A percentile compares a stretch with the other conserved stretches of the same genome.
Conservation (phyloP, 2,888 invertebrate species). For the Dexiosoma caninum region DNA sequence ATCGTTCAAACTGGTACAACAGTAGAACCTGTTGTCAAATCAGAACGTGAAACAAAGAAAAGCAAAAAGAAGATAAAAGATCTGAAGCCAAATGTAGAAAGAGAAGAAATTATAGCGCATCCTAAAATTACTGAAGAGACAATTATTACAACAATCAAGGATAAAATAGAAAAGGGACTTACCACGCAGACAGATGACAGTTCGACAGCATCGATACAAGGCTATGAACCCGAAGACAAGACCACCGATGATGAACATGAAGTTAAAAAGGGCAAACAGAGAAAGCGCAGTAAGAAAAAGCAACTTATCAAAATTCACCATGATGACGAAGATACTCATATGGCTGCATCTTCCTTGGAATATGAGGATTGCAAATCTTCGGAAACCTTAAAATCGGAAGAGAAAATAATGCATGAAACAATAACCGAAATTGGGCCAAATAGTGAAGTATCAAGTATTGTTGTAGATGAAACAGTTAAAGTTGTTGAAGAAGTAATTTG, state of each 20-base stretch:
- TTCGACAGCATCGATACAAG: slow-evolving; percentile 72
- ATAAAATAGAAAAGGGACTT: slow-evolving; percentile 24
- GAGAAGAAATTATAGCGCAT: slow-evolving; percentile 74
- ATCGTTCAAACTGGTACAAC: slow-evolving; percentile 71
- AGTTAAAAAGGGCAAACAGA: slow-evolving; percentile 71
- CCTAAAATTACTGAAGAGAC: neutral
- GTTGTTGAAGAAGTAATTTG: slow-evolving; percentile 83
- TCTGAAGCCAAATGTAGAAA: slow-evolving; percentile 19
- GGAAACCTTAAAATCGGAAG: slow-evolving; percentile 69
- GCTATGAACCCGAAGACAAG: slow-evolving; percentile 85
- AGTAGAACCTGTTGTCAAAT: slow-evolving; percentile 6
- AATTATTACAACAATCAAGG: neutral
- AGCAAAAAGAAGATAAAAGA: slow-evolving; percentile 81
- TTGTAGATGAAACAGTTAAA: slow-evolving; percentile 82
- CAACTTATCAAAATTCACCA: slow-evolving; percentile 78
- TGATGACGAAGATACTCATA: slow-evolving; percentile 78
- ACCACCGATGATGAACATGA: slow-evolving; percentile 79
- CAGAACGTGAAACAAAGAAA: slow-evolving; percentile 78
- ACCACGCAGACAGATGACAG: slow-evolving; percentile 40
- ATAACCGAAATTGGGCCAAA: slow-evolving; percentile 77
- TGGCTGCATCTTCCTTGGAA: slow-evolving; percentile 78
- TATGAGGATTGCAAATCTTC: slow-evolving; percentile 74
- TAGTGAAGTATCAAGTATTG: slow-evolving; percentile 77
- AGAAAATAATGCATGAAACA: slow-evolving; percentile 71
- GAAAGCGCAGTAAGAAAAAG: slow-evolving; percentile 80